Percentiles rank a stretch among this genome's conserved stretches.
These are phyloP conservation scores for Salminus brasiliensis DNA, from an alignment of 2,113 vertebrate species.

Conservation along the genomic window DNA sequence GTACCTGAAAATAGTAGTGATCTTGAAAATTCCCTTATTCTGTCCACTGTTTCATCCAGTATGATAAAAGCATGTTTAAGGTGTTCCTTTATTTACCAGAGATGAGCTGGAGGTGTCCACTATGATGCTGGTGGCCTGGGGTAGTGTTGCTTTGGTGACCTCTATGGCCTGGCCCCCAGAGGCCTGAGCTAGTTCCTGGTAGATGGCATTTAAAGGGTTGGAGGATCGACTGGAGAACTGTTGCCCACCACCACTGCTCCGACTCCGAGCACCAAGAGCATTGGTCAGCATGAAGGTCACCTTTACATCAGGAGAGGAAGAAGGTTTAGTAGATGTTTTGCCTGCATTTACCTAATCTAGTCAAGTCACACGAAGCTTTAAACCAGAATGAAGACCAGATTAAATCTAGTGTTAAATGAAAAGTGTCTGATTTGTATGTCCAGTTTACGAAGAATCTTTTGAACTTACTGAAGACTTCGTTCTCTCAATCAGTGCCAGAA, in stretches of 20 bases:
- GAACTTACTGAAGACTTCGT: slow-evolving; percentile 66
- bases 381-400: neutral
- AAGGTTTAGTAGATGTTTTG: neutral
- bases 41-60: too few relatives aligned
- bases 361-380: neutral
- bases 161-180: slow-evolving; percentile 71
- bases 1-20: too few relatives aligned
- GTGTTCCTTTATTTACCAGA: slow-evolving; percentile 57
- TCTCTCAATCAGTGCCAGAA: slow-evolving; percentile 66
- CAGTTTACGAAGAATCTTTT: neutral
- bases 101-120: slow-evolving; percentile 56
- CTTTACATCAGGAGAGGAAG: slow-evolving; percentile 44
- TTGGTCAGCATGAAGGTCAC: slow-evolving; percentile 73
- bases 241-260: slow-evolving; percentile 1
- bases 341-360: neutral
- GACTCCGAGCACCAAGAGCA: neutral
- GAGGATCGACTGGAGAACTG: neutral
- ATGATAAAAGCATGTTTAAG: too few relatives aligned
- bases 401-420: too few relatives aligned
- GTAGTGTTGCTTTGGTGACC: slow-evolving; percentile 62
- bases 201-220: slow-evolving; percentile 55
- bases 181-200: slow-evolving; percentile 62
- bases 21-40: too few relatives aligned
- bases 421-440: too few relatives aligned
- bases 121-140: slow-evolving; percentile 62